Evolutionary conservation across 1,140 invertebrate genomes (phyloP), one percentile per base, ranked within the genome.

Genomic region (Prorops nasuta): DNA sequence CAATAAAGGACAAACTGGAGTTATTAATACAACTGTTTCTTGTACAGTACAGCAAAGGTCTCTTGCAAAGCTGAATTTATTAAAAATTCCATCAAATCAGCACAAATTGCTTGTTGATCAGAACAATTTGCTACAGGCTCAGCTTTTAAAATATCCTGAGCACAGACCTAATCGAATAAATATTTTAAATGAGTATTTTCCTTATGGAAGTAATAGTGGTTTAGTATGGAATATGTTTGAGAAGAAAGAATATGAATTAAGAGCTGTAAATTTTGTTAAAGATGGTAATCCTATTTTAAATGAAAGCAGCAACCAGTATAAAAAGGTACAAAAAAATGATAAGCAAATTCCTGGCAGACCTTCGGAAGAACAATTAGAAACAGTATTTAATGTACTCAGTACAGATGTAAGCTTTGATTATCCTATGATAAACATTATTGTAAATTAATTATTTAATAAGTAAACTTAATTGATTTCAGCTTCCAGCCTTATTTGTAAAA

Each of bases 401-500:
- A n/a, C 57, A 3, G 64, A 72, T 51, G 79, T 80, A 71, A 67
- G 69, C 55, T 35, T 37, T 35, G 12, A 28, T 38, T 36, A 37
- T 17, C 24, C 44, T 56, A 35, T 44, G 35, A 36, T 51, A 41
- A 42, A 40, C 44, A 43, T 28, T 20, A 44, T 20, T 39, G 12
- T 49, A 3, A 39, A 1, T 47, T 12, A 15, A 20, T 17, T 32
- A 32, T 6, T 12, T 46, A 36, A 49, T 19, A 43, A 19, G 15
- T 14, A 35, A 44, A 22, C 38, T 14, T 51, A 44, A 55, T 16
- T 40, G 44, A 21, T 79, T 77, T 44, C 63, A 84, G 79, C 79
- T 94, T 60, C 88, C 90, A 19, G 79, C 81, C 43, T 65, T 93
- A 49, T 94, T 94, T 71, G 65, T 84, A 2, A 79, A 86, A 62